phyloP scores from a whole-genome alignment of 2,113 vertebrate genomes.

The Salvelinus fontinalis region DNA sequence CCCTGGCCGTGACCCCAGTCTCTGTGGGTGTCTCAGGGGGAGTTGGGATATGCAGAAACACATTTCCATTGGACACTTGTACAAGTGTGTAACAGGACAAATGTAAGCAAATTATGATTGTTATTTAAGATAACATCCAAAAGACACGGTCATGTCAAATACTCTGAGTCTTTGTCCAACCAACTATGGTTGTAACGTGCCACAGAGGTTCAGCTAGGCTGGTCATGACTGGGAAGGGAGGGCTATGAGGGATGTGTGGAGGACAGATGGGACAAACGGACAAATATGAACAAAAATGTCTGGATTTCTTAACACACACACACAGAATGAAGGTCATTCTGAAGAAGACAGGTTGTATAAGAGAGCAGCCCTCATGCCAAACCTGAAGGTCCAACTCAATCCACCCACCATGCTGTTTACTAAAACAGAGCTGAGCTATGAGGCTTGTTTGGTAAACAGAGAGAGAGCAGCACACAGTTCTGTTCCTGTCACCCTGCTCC shows the following conservation, averaged over 20 bases:
- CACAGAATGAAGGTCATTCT: not conserved
- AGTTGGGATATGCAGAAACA: too few relatives aligned
- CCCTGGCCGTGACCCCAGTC: too few relatives aligned
- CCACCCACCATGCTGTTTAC: slow-evolving; percentile 38
- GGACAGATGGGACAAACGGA: not conserved
- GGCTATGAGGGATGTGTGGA: not conserved
- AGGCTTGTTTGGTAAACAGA: slow-evolving; percentile 53
- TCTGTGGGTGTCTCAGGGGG: too few relatives aligned
- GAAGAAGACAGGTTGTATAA: not conserved
- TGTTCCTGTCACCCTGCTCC: slow-evolving; percentile 21
- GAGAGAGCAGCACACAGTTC: slow-evolving; percentile 19
- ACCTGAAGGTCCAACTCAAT: not conserved
- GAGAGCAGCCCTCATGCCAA: slow-evolving; percentile 32
- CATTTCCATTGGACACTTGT: too few relatives aligned
- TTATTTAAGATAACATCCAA: not conserved
- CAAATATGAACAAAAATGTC: not conserved
- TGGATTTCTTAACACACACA: not conserved
- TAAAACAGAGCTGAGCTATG: slow-evolving; percentile 42
- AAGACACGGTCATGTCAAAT: too few relatives aligned
- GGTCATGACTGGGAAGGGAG: not conserved
- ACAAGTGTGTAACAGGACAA: too few relatives aligned
- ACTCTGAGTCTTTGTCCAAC: too few relatives aligned
- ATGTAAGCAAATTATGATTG: too few relatives aligned
- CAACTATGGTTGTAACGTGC: slow-evolving; percentile 8
- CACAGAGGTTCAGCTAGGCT: not conserved